Conservation (phyloP, 2,113 vertebrate species). For the Monarcha castaneiventris region DNA sequence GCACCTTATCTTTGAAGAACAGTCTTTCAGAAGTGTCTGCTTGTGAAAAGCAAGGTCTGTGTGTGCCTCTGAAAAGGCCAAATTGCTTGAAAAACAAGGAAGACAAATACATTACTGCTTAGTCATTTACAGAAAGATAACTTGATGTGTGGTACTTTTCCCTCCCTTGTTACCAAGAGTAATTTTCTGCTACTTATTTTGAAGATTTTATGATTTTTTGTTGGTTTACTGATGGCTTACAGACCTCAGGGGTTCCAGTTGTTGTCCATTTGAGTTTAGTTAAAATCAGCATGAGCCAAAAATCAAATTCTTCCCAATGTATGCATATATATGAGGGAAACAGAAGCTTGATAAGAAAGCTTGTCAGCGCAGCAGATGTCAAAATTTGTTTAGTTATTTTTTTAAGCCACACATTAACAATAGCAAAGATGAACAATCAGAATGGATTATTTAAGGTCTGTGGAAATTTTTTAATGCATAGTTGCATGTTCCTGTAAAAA, state of each 20-base stretch:
- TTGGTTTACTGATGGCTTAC: neutral
- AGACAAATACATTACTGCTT: neutral
- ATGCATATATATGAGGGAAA: neutral
- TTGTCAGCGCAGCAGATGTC: neutral
- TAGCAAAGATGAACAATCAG: neutral
- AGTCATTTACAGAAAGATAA: neutral
- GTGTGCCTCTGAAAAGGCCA: constrained; percentile 16
- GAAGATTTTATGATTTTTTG: neutral
- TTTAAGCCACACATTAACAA: neutral
- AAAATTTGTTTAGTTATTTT: neutral
- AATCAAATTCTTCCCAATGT: neutral
- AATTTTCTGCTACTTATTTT: neutral
- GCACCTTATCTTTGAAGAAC: constrained; percentile 27
- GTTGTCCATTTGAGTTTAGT: neutral
- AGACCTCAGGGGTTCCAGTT: neutral
- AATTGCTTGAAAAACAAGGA: constrained; percentile 34
- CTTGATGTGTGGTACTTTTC: neutral
- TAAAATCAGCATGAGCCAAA: neutral
- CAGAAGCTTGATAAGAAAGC: neutral
- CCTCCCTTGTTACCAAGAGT: neutral
- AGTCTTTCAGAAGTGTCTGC: neutral
- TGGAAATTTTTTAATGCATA: neutral
- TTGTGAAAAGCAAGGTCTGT: constrained; percentile 37
- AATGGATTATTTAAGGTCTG: neutral
- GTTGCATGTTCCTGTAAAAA: neutral